Percentiles rank a stretch among this genome's conserved stretches.
phyloP scores from a whole-genome alignment of 2,797 vertebrate genomes.

The Karalla daura region DNA sequence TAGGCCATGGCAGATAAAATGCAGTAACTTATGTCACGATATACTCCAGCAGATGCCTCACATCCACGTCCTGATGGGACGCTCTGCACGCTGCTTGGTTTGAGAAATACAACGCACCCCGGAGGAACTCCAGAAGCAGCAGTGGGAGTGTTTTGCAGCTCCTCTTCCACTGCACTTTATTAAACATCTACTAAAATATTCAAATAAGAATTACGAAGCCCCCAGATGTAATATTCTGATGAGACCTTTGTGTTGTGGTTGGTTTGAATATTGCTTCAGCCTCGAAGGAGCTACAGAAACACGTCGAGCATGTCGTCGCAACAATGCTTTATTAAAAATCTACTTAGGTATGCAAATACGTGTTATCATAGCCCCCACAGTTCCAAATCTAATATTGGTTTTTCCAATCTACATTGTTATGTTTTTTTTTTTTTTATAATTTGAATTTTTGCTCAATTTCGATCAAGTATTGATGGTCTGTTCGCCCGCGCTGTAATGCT shows the following conservation, averaged over 20 bases:
- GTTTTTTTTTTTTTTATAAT: constrained; percentile 13
- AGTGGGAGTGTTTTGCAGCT: constrained; percentile 9
- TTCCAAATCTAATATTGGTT: constrained; percentile 31
- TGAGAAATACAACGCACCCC: constrained; percentile 29
- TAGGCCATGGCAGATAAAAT: constrained; percentile 55
- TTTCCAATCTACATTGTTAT: constrained; percentile 7
- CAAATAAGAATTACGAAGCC: constrained; percentile 43
- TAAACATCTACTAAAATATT: constrained; percentile 55
- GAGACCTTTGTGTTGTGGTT: constrained; percentile 46
- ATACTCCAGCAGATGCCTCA: constrained; percentile 30
- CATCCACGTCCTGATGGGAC: constrained; percentile 41
- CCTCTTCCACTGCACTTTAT: constrained; percentile 29
- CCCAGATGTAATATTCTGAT: constrained; percentile 40
- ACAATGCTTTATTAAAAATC: constrained; percentile 54
- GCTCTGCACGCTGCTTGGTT: constrained; percentile 27
- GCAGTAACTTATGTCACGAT: constrained; percentile 26
- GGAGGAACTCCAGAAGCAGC: constrained; percentile 20
- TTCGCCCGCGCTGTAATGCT: constrained; percentile 9
- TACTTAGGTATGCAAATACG: constrained; percentile 48
- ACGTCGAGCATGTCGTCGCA: constrained; percentile 27
- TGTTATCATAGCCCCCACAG: constrained; percentile 19
- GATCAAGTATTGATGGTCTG: not conserved
- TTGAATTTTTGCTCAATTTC: constrained; percentile 1
- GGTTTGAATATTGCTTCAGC: constrained; percentile 32
- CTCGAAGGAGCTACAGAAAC: constrained; percentile 39